phyloP scores from a whole-genome alignment of 2,888 invertebrate species.

The Stegophylla sp. region DNA sequence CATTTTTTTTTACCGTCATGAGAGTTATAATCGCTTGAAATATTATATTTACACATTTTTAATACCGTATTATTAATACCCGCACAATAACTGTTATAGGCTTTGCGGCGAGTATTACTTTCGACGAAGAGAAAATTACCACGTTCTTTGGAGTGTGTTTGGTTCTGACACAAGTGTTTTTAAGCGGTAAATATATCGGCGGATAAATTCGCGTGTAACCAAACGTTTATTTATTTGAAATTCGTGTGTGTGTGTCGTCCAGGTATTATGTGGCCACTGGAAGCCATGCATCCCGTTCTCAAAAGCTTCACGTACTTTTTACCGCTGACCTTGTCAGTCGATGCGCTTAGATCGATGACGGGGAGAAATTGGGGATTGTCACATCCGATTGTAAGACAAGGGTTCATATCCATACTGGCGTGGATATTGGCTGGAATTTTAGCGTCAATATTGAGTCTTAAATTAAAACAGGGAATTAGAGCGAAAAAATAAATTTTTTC shows the following conservation, averaged over 20 bases:
- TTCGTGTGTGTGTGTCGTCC: too few species aligned
- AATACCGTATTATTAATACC: not conserved
- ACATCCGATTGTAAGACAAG: constrained; percentile 75
- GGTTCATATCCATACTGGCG: constrained; percentile 72
- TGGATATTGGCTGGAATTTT: constrained; percentile 72
- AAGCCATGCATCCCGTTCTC: constrained; percentile 69
- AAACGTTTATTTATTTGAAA: constrained; percentile 17
- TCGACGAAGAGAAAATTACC: constrained; percentile 58
- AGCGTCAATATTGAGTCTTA: constrained; percentile 69
- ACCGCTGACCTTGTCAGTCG: constrained; percentile 81
- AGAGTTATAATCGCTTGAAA: too few species aligned
- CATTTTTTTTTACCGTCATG: too few species aligned
- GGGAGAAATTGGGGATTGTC: constrained; percentile 76
- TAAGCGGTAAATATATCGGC: constrained; percentile 60
- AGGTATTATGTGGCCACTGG: constrained; percentile 72
- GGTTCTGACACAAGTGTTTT: constrained; percentile 61
- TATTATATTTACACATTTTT: too few species aligned
- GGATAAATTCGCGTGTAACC: not conserved
- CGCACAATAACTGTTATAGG: constrained; percentile 39
- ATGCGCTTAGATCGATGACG: constrained; percentile 77
- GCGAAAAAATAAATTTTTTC: constrained; percentile 27
- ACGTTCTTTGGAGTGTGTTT: constrained; percentile 59
- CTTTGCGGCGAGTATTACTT: constrained; percentile 55
- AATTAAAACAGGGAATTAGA: constrained; percentile 61
- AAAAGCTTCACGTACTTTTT: constrained; percentile 71